Conservation (phyloP, 2,888 invertebrate genomes). For the Nomada flava region DNA sequence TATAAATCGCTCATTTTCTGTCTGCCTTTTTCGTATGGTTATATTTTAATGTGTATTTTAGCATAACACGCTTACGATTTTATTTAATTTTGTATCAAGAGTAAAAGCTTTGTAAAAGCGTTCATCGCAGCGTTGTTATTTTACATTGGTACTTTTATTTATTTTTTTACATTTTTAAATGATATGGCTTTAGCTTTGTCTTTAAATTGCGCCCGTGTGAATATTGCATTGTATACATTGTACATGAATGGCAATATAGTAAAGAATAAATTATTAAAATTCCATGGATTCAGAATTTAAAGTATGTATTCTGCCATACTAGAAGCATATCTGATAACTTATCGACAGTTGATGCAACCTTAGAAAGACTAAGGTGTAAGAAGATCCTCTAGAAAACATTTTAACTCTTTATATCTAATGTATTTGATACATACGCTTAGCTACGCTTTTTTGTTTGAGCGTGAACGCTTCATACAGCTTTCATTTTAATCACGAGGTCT, state of each 20-base stretch:
- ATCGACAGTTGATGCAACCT: constrained; percentile 48
- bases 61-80: neutral
- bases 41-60: too few species aligned
- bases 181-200: too few species aligned
- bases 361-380: constrained; percentile 32
- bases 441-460: constrained; percentile 7
- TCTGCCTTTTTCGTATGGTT: too few species aligned
- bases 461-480: neutral
- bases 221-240: too few species aligned
- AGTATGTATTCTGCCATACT: neutral
- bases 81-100: neutral
- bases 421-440: constrained; percentile 47
- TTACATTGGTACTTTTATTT: neutral
- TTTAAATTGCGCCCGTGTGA: too few species aligned
- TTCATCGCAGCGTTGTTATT: neutral
- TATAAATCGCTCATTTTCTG: too few species aligned
- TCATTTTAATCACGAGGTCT: neutral
- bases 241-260: neutral
- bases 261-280: neutral
- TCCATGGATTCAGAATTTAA: neutral
- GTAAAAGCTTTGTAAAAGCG: neutral
- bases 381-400: constrained; percentile 32
- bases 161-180: neutral
- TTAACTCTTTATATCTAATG: constrained; percentile 39
- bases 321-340: constrained; percentile 47